Conservation (phyloP, 2,797 vertebrate genomes). For the Todus mexicanus region DNA sequence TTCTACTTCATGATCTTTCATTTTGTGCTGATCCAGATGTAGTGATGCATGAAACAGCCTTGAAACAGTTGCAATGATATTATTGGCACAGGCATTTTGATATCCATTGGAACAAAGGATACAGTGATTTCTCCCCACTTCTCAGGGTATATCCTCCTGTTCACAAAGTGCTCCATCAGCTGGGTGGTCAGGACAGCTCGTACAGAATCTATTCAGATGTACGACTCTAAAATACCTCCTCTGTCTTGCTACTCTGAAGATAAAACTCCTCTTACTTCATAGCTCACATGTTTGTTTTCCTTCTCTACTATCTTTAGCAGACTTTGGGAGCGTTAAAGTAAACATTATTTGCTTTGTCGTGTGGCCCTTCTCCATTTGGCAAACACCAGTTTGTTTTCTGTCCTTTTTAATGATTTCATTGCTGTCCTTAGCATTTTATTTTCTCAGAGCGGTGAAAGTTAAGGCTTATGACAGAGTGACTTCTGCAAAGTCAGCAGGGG, state of each 20-base stretch:
- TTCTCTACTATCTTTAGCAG: slow-evolving; percentile 17
- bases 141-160: neutral
- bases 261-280: neutral
- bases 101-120: neutral
- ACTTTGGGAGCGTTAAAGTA: slow-evolving; percentile 37
- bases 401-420: neutral
- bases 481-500: neutral
- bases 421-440: neutral
- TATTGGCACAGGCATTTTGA: neutral
- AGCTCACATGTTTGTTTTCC: neutral
- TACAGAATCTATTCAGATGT: neutral
- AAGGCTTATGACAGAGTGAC: neutral
- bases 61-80: neutral
- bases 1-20: neutral
- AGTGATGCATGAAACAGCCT: neutral
- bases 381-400: neutral
- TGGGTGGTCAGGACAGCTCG: neutral
- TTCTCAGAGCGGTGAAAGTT: neutral
- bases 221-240: neutral
- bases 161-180: neutral
- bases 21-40: neutral
- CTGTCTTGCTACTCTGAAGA: neutral
- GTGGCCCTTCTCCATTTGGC: slow-evolving; percentile 39
- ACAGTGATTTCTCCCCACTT: neutral
- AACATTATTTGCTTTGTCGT: neutral